Evolutionary conservation across 1,140 invertebrate species (phyloP).

Genomic region (Drosophila novamexicana): DNA sequence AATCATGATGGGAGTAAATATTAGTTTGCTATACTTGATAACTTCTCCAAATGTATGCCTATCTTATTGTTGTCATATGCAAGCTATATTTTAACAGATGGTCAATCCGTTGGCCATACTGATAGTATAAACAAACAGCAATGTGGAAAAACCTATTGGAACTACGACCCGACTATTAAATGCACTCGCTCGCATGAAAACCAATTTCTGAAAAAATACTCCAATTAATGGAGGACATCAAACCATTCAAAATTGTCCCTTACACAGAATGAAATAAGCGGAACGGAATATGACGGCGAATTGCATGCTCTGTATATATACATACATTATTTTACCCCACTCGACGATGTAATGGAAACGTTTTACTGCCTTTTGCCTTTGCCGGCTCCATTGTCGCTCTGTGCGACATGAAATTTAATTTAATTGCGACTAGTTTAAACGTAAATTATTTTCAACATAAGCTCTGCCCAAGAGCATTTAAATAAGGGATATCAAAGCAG

Average conservation of each 20-base stretch:
- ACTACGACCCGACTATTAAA: no score
- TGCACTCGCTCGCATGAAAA: no score
- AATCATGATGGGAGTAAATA: no score
- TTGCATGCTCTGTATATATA: no score
- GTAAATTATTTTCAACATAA: not conserved
- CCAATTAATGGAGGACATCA: no score
- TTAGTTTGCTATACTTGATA: no score
- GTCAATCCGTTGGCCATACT: not conserved
- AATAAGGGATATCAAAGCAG: not conserved
- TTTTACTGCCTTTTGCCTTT: not conserved
- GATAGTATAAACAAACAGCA: not conserved
- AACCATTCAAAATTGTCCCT: no score
- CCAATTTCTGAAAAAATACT: no score
- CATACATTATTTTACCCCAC: not conserved
- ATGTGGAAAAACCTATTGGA: no score
- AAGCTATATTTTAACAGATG: not conserved
- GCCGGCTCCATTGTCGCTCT: not conserved
- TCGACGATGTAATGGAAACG: not conserved
- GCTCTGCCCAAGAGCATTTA: not conserved
- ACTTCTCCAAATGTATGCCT: not conserved
- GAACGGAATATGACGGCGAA: no score
- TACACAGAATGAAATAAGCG: no score
- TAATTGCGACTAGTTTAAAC: conserved; percentile 13
- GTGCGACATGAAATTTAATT: conserved; percentile 11
- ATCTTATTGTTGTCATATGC: not conserved